Conservation (phyloP, 2,888 invertebrate species). For the Elmis aenea region DNA sequence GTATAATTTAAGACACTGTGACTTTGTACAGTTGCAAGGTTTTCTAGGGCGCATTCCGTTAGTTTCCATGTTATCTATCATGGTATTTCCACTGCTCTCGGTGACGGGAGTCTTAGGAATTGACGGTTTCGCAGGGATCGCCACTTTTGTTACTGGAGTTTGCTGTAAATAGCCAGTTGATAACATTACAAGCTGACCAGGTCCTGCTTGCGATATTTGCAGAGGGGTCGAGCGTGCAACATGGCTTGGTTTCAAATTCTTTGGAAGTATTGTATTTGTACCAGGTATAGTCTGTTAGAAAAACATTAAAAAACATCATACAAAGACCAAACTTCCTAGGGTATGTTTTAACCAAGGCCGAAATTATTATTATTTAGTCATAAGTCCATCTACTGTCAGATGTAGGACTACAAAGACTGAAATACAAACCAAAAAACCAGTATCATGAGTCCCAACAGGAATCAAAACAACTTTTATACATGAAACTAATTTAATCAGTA, state of each 20-base stretch:
- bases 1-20: slow-evolving; percentile 95
- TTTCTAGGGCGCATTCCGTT: slow-evolving; percentile 68
- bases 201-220: slow-evolving; percentile 24
- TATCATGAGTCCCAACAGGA: no score
- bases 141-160: slow-evolving; percentile 31
- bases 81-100: neutral
- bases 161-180: slow-evolving; percentile 56
- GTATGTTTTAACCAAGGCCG: no score
- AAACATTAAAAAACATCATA: no score
- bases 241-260: slow-evolving; percentile 14
- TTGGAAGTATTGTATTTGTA: slow-evolving; percentile 15
- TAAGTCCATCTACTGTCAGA: no score
- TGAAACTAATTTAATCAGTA: no score
- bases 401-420: no score
- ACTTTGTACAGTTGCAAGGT: slow-evolving; percentile 98
- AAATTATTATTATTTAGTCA: no score
- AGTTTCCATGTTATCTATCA: slow-evolving; percentile 27
- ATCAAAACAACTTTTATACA: no score
- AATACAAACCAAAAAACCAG: no score
- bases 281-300: no score
- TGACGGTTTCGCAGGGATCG: slow-evolving; percentile 29
- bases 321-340: no score
- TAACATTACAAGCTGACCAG: slow-evolving; percentile 54
- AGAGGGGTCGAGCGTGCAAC: slow-evolving; percentile 12
- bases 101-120: slow-evolving; percentile 9